Evolutionary conservation across 2,888 invertebrate genomes (phyloP), one percentile per base, ranked within the genome.

Genomic region (Lissocephala sabroskyi): DNA sequence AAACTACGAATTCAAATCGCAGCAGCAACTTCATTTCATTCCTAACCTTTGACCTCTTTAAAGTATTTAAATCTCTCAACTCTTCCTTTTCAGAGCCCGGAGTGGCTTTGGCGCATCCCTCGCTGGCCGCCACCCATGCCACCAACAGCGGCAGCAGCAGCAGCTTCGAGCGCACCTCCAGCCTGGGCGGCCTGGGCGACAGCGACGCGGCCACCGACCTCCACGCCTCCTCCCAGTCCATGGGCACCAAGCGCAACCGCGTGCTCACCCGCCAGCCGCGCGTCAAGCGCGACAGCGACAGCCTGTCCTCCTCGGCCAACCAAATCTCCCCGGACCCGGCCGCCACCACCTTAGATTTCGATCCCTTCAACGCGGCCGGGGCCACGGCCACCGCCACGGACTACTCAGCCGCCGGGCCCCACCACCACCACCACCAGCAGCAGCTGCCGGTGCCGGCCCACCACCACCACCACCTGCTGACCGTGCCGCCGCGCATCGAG

Each of bases 191-290:
- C 6, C n/a, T 11, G 17, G 9, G 10, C 2, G 62, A 62, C 33
- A 47, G 56, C 18, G 62, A 62, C 11, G 40, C 40, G 13, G 41
- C 49, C 5, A 51, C 62, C 5, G 62, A 62, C 43, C 36, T 62
- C 29, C 62, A 62, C 41, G 41, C 50, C 3, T 16, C 62, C 11
- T 16, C 62, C n/a, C 62, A 56, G 41, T 48, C 65, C 6, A 86
- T 88, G 85, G 89, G 88, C 36, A 86, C 87, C 10, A 90, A 89
- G 82, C 85, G 90, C 48, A 88, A 89, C 54, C 87, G 91, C 32
- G 86, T 89, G 49, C 84, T 91, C 37, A 90, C 89, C 82, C 86
- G 91, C 32, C 91, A 91, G 66, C 89, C 88, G 13, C 85, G 90
- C 37, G 87, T 91, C 47, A 91, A 91, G 79, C 87, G 89, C 42